A percentile compares a stretch with the other conserved stretches of the same genome.
phyloP scores from a whole-genome alignment of 2,113 vertebrate species.

The Amblyopsis rosae region DNA sequence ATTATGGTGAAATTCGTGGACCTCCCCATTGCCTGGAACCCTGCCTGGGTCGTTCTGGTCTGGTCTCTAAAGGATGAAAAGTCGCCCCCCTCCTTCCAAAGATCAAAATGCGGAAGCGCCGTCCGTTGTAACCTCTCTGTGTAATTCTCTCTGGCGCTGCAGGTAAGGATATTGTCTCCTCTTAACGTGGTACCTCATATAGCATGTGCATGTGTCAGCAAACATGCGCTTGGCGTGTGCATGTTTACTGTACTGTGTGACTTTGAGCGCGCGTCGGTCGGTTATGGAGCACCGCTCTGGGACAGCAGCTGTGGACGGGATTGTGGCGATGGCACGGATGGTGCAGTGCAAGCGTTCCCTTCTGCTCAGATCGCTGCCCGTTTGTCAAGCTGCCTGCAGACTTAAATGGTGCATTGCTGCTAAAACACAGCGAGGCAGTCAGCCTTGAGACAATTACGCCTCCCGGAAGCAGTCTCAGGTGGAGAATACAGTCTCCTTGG shows the following conservation, averaged over 20 bases:
- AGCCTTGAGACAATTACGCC: conserved; percentile 60
- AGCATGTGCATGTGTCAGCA: conserved; percentile 1
- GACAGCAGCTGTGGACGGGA: conserved; percentile 60
- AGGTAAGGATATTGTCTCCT: background rate
- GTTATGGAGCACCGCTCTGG: conserved; percentile 65
- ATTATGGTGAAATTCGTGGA: no score
- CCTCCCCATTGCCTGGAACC: no score
- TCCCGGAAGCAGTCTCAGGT: conserved; percentile 68
- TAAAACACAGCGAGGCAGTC: conserved; percentile 70
- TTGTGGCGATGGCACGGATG: conserved; percentile 60
- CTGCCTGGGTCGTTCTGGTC: no score
- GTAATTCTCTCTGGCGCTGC: background rate
- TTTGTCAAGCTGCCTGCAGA: conserved; percentile 81
- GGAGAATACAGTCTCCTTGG: conserved; percentile 56
- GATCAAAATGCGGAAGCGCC: no score
- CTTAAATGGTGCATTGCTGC: conserved; percentile 82
- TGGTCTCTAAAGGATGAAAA: no score
- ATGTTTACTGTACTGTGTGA: conserved; percentile 16
- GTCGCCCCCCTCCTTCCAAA: no score
- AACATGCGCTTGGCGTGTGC: conserved; percentile 14
- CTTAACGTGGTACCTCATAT: background rate
- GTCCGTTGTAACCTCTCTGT: no score
- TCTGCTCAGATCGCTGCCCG: conserved; percentile 73
- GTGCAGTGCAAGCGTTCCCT: conserved; percentile 74
- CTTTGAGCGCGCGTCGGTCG: conserved; percentile 44